These are phyloP conservation scores for Chiloscyllium punctatum DNA, from an alignment of 2,797 vertebrate genomes.

Conservation along the genomic window DNA sequence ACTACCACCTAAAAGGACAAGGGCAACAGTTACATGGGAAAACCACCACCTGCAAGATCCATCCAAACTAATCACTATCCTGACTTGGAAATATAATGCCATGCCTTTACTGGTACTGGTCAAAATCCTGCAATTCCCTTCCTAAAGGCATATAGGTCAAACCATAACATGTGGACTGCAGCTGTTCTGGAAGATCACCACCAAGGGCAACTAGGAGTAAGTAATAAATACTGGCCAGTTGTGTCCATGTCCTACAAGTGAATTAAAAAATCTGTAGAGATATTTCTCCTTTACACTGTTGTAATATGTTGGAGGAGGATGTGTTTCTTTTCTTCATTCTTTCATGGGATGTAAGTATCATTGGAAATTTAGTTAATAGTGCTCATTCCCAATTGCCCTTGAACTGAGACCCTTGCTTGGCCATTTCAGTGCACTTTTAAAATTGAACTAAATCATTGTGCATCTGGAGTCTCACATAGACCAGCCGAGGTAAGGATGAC, in stretches of 20 bases:
- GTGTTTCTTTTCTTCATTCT: no score
- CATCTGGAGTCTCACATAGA: no score
- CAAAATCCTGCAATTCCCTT: not conserved
- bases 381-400: no score
- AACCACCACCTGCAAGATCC: not conserved
- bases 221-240: no score
- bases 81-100: not conserved
- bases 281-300: not conserved
- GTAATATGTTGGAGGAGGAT: not conserved
- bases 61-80: not conserved
- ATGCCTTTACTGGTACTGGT: not conserved
- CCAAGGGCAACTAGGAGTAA: not conserved
- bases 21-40: not conserved
- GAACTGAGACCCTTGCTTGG: no score
- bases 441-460: no score
- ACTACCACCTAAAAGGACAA: not conserved
- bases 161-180: not conserved
- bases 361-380: no score
- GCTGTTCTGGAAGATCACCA: not conserved
- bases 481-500: no score
- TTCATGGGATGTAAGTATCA: no score
- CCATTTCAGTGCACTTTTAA: no score
- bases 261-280: not conserved
- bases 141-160: not conserved
- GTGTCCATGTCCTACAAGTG: not conserved